Percentiles rank a stretch among this genome's conserved stretches.
Evolutionary conservation across 2,113 vertebrate species (phyloP).

Genomic region (Verasper variegatus): DNA sequence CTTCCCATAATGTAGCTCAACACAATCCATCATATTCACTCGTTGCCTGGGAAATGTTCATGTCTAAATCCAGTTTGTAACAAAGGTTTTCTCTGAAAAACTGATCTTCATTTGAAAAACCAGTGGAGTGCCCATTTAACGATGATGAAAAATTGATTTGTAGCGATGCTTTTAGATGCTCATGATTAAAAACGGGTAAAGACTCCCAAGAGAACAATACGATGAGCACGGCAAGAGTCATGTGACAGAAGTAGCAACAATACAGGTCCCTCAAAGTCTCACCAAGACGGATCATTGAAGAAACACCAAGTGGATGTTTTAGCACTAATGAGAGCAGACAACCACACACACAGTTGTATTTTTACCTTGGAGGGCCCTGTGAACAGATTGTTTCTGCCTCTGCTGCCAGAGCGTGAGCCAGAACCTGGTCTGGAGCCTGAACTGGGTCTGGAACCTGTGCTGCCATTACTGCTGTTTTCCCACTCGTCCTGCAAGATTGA

Average conservation of each 20-base stretch:
- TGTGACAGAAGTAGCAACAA: neutral
- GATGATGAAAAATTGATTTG: neutral
- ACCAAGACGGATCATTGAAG: neutral
- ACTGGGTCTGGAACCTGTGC: slow-evolving; percentile 82
- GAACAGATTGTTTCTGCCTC: slow-evolving; percentile 84
- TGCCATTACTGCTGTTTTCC: slow-evolving; percentile 89
- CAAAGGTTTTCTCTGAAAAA: neutral
- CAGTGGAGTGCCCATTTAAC: neutral
- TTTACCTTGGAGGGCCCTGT: slow-evolving; percentile 82
- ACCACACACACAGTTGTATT: neutral
- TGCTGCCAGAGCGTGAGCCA: slow-evolving; percentile 84
- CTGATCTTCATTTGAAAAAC: neutral
- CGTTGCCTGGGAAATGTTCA: too few species aligned
- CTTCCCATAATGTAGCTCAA: too few species aligned
- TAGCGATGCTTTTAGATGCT: neutral
- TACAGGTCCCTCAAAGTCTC: neutral
- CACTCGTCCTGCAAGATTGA: slow-evolving; percentile 82
- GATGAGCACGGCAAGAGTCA: neutral
- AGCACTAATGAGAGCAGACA: neutral
- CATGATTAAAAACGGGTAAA: neutral
- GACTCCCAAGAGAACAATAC: neutral
- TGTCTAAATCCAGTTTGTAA: too few species aligned
- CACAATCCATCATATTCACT: too few species aligned
- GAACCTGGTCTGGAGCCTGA: slow-evolving; percentile 84
- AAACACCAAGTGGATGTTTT: neutral